Conservation (phyloP, 2,113 vertebrate species). For the Limnothrissa miodon region DNA sequence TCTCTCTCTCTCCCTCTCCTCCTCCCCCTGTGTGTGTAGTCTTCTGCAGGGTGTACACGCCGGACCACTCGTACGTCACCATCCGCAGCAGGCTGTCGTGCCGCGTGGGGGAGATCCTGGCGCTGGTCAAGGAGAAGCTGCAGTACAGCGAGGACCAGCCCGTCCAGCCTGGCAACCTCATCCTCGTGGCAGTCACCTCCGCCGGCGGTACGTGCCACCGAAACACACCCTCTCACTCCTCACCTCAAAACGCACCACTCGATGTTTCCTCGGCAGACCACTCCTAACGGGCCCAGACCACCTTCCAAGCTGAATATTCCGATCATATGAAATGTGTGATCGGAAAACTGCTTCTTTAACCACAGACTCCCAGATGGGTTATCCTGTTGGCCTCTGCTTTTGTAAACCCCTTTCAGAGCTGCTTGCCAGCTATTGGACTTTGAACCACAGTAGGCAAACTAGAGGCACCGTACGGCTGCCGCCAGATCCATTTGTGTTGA, state of each 20-base stretch:
- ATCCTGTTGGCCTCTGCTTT: background rate
- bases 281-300: background rate
- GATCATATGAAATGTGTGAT: background rate
- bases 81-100: constrained; percentile 94
- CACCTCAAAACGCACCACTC: background rate
- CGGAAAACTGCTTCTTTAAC: background rate
- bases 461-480: background rate
- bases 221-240: background rate
- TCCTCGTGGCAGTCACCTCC: constrained; percentile 89
- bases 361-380: background rate
- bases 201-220: constrained; percentile 70
- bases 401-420: background rate
- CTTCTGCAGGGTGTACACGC: constrained; percentile 96
- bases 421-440: background rate
- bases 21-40: constrained; percentile 61
- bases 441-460: background rate
- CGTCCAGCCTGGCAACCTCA: constrained; percentile 78
- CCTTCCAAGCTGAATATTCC: background rate
- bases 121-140: constrained; percentile 88
- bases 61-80: constrained; percentile 95
- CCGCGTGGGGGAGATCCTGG: constrained; percentile 91
- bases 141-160: constrained; percentile 93
- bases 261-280: background rate
- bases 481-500: background rate
- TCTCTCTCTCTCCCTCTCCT: background rate